These are phyloP conservation scores for Lepilemur septentrionalis DNA, from an alignment of 2,797 vertebrate genomes.

Conservation along the genomic window DNA sequence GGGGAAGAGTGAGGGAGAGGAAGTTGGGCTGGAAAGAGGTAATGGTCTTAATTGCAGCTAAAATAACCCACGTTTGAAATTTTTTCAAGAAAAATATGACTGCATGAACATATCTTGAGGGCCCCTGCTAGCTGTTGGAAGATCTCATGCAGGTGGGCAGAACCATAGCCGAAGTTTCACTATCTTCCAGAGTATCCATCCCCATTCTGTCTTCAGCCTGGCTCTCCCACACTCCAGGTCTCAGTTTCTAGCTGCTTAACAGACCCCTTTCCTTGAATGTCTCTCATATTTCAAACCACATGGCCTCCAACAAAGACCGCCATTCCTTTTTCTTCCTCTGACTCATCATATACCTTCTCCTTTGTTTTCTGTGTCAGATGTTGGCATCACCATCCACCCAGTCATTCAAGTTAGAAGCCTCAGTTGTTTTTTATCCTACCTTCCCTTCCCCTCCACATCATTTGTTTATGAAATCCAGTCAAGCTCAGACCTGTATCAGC, in stretches of 20 bases:
- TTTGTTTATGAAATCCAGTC: neutral
- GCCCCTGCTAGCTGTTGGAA: neutral
- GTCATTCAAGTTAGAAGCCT: neutral
- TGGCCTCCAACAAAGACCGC: neutral
- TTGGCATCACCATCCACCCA: neutral
- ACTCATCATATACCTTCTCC: neutral
- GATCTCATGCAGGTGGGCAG: neutral
- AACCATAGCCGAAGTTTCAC: neutral
- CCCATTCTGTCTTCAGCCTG: neutral
- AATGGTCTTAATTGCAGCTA: neutral
- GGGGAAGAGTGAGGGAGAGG: neutral
- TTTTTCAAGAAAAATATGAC: neutral
- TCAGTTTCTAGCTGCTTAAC: neutral
- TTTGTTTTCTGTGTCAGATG: neutral
- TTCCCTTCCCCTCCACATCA: neutral
- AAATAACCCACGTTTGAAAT: neutral
- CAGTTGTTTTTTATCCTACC: neutral
- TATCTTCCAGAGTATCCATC: neutral
- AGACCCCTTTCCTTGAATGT: neutral
- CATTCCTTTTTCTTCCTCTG: neutral
- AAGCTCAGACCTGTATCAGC: neutral
- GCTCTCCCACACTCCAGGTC: neutral
- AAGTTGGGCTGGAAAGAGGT: neutral
- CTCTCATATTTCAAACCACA: neutral
- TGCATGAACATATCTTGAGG: neutral